phyloP scores from a whole-genome alignment of 2,113 vertebrate genomes.

The Turnix velox region DNA sequence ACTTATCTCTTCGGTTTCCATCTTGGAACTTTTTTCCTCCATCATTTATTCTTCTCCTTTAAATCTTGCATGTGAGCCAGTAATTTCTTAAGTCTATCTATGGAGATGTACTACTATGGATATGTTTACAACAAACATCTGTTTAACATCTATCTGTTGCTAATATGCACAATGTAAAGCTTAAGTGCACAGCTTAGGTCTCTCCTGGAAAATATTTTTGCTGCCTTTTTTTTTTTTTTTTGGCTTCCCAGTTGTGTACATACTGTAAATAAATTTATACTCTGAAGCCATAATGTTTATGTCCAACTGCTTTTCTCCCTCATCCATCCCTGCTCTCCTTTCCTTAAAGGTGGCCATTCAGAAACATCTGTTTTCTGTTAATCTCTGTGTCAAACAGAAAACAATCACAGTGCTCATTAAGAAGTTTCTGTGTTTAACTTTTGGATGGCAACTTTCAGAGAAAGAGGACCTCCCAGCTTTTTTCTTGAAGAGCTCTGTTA shows the following conservation, averaged over 20 bases:
- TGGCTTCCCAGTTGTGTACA: background rate
- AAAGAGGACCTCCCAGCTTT: conserved; percentile 1
- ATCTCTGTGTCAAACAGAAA: background rate
- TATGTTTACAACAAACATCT: conserved; percentile 3
- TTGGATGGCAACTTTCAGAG: background rate
- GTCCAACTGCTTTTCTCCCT: background rate
- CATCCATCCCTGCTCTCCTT: background rate
- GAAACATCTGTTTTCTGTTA: conserved; percentile 30
- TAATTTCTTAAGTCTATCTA: background rate
- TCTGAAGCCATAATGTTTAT: background rate
- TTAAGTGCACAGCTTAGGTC: background rate
- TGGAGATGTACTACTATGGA: background rate
- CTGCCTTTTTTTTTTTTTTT: background rate
- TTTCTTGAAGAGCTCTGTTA: background rate
- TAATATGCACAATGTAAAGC: background rate
- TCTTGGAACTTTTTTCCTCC: background rate
- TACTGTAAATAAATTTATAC: background rate
- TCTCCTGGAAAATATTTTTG: background rate
- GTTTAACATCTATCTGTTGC: conserved; percentile 5
- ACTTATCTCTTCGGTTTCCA: background rate
- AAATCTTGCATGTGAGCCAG: background rate
- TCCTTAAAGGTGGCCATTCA: background rate
- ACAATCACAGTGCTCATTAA: background rate
- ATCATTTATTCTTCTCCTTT: background rate
- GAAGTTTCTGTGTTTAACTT: conserved; percentile 20